Evolutionary conservation across 2,888 invertebrate species (phyloP).

Genomic region (Spicauda simplicius): DNA sequence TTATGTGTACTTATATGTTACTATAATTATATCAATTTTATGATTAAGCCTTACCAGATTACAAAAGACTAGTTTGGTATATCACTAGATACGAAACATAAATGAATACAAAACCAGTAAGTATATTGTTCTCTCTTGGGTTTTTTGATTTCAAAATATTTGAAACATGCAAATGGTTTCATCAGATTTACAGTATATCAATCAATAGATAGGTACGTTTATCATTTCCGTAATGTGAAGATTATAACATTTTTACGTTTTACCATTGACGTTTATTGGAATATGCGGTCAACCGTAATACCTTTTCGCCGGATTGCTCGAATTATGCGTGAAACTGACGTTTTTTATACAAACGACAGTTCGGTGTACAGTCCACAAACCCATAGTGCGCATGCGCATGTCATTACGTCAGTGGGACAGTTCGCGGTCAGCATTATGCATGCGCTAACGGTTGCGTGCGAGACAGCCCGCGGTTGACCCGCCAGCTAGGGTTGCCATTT

Average conservation of each 20-base stretch:
- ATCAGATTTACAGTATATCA: too few relatives aligned
- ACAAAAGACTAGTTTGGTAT: too few relatives aligned
- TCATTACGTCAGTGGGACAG: constrained; percentile 65
- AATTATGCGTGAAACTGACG: background rate
- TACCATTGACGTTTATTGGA: background rate
- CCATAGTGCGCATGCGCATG: constrained; percentile 47
- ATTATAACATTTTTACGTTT: background rate
- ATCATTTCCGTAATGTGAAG: background rate
- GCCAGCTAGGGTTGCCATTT: too few relatives aligned
- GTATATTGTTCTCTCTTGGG: too few relatives aligned
- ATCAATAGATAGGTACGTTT: too few relatives aligned
- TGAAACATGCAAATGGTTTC: too few relatives aligned
- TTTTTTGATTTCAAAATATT: too few relatives aligned
- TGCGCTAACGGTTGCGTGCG: constrained; percentile 66
- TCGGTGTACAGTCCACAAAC: constrained; percentile 4
- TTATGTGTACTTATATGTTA: too few relatives aligned
- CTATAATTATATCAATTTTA: too few relatives aligned
- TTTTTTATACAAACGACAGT: constrained; percentile 9
- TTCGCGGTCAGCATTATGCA: constrained; percentile 70
- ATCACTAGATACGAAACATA: too few relatives aligned
- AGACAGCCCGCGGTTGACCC: background rate
- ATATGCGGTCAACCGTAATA: background rate
- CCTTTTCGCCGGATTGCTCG: background rate
- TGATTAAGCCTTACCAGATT: too few relatives aligned
- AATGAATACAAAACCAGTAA: too few relatives aligned